These are phyloP conservation scores for Caenorhabditis wallacei DNA, from an alignment of 2,888 invertebrate species.

Conservation along the genomic window DNA sequence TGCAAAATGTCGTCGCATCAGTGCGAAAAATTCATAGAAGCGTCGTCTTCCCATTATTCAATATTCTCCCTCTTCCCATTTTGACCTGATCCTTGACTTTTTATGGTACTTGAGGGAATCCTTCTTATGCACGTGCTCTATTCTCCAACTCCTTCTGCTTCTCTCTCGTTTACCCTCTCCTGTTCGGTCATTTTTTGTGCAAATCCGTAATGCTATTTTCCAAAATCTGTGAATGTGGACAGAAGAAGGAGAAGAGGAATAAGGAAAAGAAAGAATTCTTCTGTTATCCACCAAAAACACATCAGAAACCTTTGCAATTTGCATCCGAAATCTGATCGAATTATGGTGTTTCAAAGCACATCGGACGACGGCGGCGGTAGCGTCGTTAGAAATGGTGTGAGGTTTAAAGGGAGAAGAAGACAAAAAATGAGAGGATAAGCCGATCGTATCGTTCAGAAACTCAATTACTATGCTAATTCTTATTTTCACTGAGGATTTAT, in stretches of 20 bases:
- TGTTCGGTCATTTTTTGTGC: conserved; percentile 58
- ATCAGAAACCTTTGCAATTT: conserved; percentile 55
- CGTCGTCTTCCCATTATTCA: conserved; percentile 50
- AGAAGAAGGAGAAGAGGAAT: neutral
- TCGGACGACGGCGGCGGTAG: conserved; percentile 29
- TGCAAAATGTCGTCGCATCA: conserved; percentile 43
- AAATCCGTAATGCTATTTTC: conserved; percentile 54
- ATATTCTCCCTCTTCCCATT: conserved; percentile 41
- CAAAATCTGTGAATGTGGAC: conserved; percentile 14
- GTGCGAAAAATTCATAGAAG: conserved; percentile 27
- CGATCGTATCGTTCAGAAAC: conserved; percentile 35
- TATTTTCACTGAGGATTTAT: neutral
- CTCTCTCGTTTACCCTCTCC: conserved; percentile 25
- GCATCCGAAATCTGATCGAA: conserved; percentile 45
- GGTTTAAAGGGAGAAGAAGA: neutral
- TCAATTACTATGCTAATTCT: conserved; percentile 59
- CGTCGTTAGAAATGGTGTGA: conserved; percentile 9
- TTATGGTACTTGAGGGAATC: conserved; percentile 60
- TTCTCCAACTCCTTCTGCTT: conserved; percentile 9
- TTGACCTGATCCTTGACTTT: conserved; percentile 61
- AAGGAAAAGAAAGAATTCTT: conserved; percentile 22
- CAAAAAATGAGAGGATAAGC: conserved; percentile 40
- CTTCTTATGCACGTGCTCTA: conserved; percentile 50
- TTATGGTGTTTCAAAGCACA: conserved; percentile 56
- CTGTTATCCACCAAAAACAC: conserved; percentile 36